Percentiles rank a stretch among this genome's conserved stretches.
These are phyloP conservation scores for Peribatodes rhomboidaria DNA, from an alignment of 2,888 invertebrate genomes.

Conservation along the genomic window DNA sequence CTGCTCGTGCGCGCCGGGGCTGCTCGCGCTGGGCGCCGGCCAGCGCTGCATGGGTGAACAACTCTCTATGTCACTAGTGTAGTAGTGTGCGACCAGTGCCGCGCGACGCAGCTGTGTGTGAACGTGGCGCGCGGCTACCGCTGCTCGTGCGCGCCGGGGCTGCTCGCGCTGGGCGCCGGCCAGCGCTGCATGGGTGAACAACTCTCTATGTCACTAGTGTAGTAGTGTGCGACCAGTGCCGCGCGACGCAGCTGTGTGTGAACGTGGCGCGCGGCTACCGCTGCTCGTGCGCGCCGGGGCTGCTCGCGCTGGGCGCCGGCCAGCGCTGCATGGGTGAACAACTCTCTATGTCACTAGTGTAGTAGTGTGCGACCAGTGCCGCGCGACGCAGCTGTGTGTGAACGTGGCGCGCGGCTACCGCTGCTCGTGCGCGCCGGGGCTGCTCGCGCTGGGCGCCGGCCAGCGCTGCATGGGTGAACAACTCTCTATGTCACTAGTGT, in stretches of 20 bases:
- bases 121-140: slow-evolving; percentile 87
- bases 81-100: slow-evolving; percentile 78
- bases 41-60: slow-evolving; percentile 78
- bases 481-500: not conserved
- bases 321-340: slow-evolving; percentile 78
- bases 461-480: slow-evolving; percentile 78
- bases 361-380: slow-evolving; percentile 78
- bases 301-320: slow-evolving; percentile 75
- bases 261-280: slow-evolving; percentile 87
- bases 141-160: slow-evolving; percentile 87
- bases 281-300: slow-evolving; percentile 87
- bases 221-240: slow-evolving; percentile 78
- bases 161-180: slow-evolving; percentile 75
- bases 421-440: slow-evolving; percentile 87
- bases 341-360: not conserved
- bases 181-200: slow-evolving; percentile 78
- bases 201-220: not conserved
- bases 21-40: slow-evolving; percentile 75
- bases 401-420: slow-evolving; percentile 87
- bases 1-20: slow-evolving; percentile 87
- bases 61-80: not conserved
- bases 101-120: slow-evolving; percentile 84
- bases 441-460: slow-evolving; percentile 75
- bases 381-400: slow-evolving; percentile 84
- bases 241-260: slow-evolving; percentile 84